Percentiles rank a stretch among this genome's conserved stretches.
phyloP scores from a whole-genome alignment of 2,113 vertebrate species.

The Gavialis gangeticus region DNA sequence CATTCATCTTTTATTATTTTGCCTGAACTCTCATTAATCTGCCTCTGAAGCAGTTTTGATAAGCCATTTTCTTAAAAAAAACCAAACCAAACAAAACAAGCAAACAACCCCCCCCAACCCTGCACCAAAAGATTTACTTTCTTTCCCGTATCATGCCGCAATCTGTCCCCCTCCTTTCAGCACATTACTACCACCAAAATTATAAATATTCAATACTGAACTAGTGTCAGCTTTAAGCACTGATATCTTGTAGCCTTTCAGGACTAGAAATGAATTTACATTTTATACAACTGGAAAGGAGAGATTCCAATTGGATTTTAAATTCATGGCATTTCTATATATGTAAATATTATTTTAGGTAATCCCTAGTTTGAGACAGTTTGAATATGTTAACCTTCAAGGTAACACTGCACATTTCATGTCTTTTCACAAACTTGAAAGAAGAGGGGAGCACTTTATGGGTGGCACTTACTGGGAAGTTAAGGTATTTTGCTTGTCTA shows the following conservation, averaged over 20 bases:
- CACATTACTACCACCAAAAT: not conserved
- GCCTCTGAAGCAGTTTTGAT: not conserved
- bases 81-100: not conserved
- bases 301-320: not conserved
- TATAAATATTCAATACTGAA: not conserved
- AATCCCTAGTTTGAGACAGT: constrained; percentile 14
- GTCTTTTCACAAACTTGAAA: not conserved
- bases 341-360: constrained; percentile 4
- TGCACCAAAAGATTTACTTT: not conserved
- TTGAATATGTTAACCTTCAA: constrained; percentile 28
- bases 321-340: not conserved
- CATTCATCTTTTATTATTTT: rapidly evolving
- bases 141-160: not conserved
- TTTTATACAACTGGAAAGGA: not conserved
- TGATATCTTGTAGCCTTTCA: not conserved
- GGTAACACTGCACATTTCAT: not conserved
- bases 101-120: not conserved
- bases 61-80: not conserved
- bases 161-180: not conserved
- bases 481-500: not conserved
- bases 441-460: not conserved
- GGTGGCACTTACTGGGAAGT: not conserved
- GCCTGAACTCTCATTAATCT: not conserved
- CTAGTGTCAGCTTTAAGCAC: not conserved
- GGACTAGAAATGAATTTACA: not conserved